Base-by-base conservation (phyloP, 2,888 invertebrate species). In the Eugnorisma glareosa region DNA sequence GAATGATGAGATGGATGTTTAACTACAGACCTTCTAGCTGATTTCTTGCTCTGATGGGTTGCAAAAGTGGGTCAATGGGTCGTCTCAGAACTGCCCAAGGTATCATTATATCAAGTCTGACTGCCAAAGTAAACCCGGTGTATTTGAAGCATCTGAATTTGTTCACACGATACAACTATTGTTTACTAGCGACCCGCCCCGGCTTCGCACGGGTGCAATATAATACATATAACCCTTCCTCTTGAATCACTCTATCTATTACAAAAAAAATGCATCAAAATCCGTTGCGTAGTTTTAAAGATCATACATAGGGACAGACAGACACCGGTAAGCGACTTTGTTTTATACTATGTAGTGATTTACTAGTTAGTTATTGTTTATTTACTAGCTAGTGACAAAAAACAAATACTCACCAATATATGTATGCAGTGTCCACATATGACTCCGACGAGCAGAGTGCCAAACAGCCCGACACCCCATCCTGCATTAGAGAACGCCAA, bases 401-500 rank as follows among this genome's bases (percentile, higher is more conserved):
- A 18, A 37, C 2, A 35, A n/a, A n/a, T 84, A 92, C 94, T 93
- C 83, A 96, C 96, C 79, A 96, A 87, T 83, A 96, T 96, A 77
- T 97, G 95, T 61, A 96, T 94, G 79, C 97, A 97, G 83, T 97
- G 96, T 48, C 96, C 95, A 81, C 96, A 97, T 67, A 97, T 91
- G 4, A 96, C 77, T 5, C 96, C 97, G 1, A 97, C 91, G 2
- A 96, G 79, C 18, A 97, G 83, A 1, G 96, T 96, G 0, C 98
- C 97, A 40, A 97, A 90, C 24, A 97, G 92, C 1, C 98, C 98
- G 15, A 98, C 96, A 83, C 97, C 97, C 89, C 98, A 96, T 78
- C 98, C 98, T 70, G 98, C 97, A 91, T 98, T 97, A 54, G 97
- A 97, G 88, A 98, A 97, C 0, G 98, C 98, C 45, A 97, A 93